Evolutionary conservation across 1,140 invertebrate species (phyloP), one percentile per base, ranked within the genome.

Genomic region (Macrobrachium rosenbergii): DNA sequence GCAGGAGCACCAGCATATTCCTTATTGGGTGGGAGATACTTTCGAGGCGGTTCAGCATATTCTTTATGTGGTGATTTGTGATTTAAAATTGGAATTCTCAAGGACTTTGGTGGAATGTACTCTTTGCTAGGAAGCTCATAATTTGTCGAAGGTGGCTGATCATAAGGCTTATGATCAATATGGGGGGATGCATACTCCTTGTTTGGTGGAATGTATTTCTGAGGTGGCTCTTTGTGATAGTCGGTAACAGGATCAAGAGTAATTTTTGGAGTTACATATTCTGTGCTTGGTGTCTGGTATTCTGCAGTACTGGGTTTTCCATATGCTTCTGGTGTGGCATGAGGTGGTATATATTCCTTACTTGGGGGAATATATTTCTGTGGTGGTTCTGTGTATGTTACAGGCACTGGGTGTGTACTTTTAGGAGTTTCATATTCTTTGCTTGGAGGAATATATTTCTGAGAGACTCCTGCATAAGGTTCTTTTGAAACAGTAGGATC

Each of bases 21-120:
- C 62, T 78, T 84, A 28, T 84, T 62, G 28, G 83, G 83, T 11
- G 75, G 83, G 28, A 84, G 60, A 21, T 84, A 84, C 14, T 77
- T 84, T 28, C 73, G 76, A 2, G 83, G 73, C 14, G 83, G 83
- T 58, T 11, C 60, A 52, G 43, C 19, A 28, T 78, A 78, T 12
- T 59, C 75, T 59, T 19, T 43, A 21, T 21, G 45, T 28, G 81
- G 64, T 19, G 67, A 23, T 21, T 64, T 73, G 14, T 45, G 67
- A 17, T n/a, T 52, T 17, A 72, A 58, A 16, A 45, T 2, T 21
- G 67, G 45, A 8, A 52, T 52, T 12, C 52, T 52, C 12, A 52
- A 52, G 52, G 52, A 52, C 52, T 52, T 52, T 28, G 69, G 69
- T 43, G 69, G 69, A 72, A 72, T 12, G 16, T 72, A 72, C 8